Conservation (phyloP, 2,888 invertebrate genomes). For the Cynaeus angustus region DNA sequence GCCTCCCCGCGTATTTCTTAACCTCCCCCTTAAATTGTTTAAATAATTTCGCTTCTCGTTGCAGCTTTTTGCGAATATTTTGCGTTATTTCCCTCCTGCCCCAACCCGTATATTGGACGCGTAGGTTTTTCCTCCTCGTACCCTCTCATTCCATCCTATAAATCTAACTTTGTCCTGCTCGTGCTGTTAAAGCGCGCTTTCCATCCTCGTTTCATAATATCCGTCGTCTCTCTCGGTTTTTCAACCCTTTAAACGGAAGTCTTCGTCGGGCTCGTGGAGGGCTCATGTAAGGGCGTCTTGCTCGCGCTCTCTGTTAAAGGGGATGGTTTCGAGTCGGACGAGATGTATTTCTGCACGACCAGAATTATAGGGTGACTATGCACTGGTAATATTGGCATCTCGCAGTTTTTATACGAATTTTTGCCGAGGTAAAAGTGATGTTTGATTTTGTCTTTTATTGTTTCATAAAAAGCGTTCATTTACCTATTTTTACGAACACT, state of each 20-base stretch:
- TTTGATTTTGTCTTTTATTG: conserved; percentile 68
- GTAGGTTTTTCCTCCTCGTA: conserved; percentile 57
- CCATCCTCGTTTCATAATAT: conserved; percentile 55
- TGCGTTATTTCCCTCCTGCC: conserved; percentile 39
- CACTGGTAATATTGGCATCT: conserved; percentile 66
- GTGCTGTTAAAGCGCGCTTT: conserved; percentile 59
- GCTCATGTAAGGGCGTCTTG: conserved; percentile 53
- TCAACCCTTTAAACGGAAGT: conserved; percentile 57
- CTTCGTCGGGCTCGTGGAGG: conserved; percentile 47
- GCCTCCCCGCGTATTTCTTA: too few species aligned
- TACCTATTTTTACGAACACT: conserved; percentile 20
- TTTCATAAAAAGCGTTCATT: conserved; percentile 57
- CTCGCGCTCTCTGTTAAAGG: conserved; percentile 55
- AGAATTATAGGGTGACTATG: conserved; percentile 54
- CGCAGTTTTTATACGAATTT: conserved; percentile 66
- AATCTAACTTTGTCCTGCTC: conserved; percentile 63
- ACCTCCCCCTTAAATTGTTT: conserved; percentile 39
- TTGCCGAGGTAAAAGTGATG: conserved; percentile 69
- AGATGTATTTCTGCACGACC: conserved; percentile 27
- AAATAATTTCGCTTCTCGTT: conserved; percentile 47
- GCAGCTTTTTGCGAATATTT: conserved; percentile 43
- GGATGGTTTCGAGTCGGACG: conserved; percentile 22
- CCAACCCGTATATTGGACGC: conserved; percentile 55
- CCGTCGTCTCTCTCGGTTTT: conserved; percentile 55
- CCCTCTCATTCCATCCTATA: conserved; percentile 60